Conservation (phyloP, 1,140 invertebrate species). For the Daktulosphaira vitifoliae region DNA sequence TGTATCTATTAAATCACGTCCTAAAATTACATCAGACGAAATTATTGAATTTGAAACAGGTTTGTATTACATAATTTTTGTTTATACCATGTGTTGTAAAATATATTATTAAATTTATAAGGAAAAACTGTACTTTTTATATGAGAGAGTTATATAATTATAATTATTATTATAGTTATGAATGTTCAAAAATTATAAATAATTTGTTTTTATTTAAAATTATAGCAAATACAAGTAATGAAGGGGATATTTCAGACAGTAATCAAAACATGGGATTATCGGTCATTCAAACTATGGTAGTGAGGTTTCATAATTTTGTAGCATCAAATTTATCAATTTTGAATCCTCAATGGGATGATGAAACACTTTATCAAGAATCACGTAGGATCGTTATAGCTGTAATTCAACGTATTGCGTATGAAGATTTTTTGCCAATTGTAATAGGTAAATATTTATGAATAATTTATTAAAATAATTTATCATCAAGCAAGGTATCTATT, state of each 20-base stretch:
- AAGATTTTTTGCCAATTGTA: constrained; percentile 56
- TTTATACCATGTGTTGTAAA: too few species aligned
- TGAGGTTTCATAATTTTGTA: constrained; percentile 41
- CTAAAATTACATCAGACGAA: too few species aligned
- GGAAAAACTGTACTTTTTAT: too few species aligned
- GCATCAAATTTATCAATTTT: constrained; percentile 35
- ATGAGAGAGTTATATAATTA: too few species aligned
- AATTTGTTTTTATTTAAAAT: too few species aligned
- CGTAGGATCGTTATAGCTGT: constrained; percentile 45
- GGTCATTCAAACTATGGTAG: constrained; percentile 23
- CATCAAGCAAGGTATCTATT: constrained; percentile 43
- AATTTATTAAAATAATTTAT: constrained; percentile 84
- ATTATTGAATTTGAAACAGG: constrained; percentile 13
- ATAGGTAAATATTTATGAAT: too few species aligned
- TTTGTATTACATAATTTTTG: too few species aligned
- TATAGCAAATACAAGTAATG: too few species aligned
- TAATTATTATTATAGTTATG: too few species aligned
- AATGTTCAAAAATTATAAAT: too few species aligned
- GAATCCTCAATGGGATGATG: constrained; percentile 36
- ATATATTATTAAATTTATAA: too few species aligned
- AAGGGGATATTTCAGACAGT: constrained; percentile 20
- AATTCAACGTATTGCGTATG: constrained; percentile 56
- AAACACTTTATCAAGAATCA: constrained; percentile 37
- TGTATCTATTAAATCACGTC: too few species aligned
- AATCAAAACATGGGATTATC: constrained; percentile 34